Conservation (phyloP, 2,113 vertebrate genomes). For the Leuciscus idus region DNA sequence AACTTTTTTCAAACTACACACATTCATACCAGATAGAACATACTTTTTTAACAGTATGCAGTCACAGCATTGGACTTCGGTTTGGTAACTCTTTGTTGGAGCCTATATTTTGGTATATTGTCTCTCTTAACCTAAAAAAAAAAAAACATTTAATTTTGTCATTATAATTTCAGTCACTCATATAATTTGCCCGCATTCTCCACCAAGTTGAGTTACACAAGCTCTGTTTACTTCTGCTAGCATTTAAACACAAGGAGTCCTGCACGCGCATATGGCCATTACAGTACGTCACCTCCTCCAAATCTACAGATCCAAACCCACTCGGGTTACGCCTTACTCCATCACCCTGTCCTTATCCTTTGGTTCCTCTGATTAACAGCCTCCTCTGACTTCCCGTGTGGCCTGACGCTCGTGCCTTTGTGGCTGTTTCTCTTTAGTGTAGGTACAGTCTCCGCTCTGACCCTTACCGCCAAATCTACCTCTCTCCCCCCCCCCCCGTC, state of each 20-base stretch:
- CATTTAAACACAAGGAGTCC: slow-evolving; percentile 16
- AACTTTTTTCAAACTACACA: neutral
- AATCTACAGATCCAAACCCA: slow-evolving; percentile 33
- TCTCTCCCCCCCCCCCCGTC: neutral
- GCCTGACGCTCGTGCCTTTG: slow-evolving; percentile 66
- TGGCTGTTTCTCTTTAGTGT: slow-evolving; percentile 54
- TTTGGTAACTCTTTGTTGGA: neutral
- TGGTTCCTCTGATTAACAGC: slow-evolving; percentile 74
- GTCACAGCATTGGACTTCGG: no score
- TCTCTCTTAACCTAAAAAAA: neutral
- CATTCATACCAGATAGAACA: neutral
- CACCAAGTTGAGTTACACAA: slow-evolving; percentile 3
- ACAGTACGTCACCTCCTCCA: slow-evolving; percentile 17
- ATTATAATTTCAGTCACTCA: neutral
- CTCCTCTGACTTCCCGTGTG: slow-evolving; percentile 74
- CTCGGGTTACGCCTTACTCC: slow-evolving; percentile 64
- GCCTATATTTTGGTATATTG: neutral
- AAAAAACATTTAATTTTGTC: neutral
- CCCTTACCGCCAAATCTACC: slow-evolving; percentile 42
- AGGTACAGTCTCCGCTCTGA: slow-evolving; percentile 71
- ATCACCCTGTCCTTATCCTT: slow-evolving; percentile 62
- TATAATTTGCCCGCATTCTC: slow-evolving; percentile 4
- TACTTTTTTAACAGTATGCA: neutral
- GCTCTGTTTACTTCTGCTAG: slow-evolving; percentile 34
- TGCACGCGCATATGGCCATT: neutral